A percentile compares a stretch with the other conserved stretches of the same genome.
Conservation (phyloP, 2,797 vertebrate species). For the Carcharodon carcharias region DNA sequence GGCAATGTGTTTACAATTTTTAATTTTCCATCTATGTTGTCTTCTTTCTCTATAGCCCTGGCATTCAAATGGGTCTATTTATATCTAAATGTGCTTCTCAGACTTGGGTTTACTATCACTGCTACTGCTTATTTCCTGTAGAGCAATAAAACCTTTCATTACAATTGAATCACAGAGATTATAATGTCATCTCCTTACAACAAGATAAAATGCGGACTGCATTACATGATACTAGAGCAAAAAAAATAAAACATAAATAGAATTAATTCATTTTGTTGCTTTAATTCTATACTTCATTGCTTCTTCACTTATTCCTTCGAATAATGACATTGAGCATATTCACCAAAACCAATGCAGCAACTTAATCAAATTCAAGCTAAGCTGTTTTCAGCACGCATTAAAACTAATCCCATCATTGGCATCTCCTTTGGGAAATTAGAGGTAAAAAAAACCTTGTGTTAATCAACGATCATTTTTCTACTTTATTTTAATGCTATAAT, state of each 20-base stretch:
- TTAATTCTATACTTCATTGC: not conserved
- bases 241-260: not conserved
- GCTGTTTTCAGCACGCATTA: not conserved
- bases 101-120: not conserved
- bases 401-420: not conserved
- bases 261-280: not conserved
- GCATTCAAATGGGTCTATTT: not conserved
- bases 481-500: not conserved
- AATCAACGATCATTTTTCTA: not conserved
- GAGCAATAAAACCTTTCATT: not conserved
- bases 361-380: not conserved
- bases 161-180: not conserved
- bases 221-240: not conserved
- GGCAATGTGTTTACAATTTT: not conserved
- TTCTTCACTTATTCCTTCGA: not conserved
- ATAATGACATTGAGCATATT: not conserved
- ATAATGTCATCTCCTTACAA: not conserved
- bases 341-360: not conserved
- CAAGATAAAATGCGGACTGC: not conserved
- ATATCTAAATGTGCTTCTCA: not conserved
- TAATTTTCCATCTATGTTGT: not conserved
- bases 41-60: not conserved
- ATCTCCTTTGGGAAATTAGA: not conserved
- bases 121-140: not conserved
- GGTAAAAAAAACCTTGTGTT: not conserved